Percentiles rank a stretch among this genome's conserved stretches.
phyloP scores from a whole-genome alignment of 23 tunicate genomes.

The Ciona savignyi region DNA sequence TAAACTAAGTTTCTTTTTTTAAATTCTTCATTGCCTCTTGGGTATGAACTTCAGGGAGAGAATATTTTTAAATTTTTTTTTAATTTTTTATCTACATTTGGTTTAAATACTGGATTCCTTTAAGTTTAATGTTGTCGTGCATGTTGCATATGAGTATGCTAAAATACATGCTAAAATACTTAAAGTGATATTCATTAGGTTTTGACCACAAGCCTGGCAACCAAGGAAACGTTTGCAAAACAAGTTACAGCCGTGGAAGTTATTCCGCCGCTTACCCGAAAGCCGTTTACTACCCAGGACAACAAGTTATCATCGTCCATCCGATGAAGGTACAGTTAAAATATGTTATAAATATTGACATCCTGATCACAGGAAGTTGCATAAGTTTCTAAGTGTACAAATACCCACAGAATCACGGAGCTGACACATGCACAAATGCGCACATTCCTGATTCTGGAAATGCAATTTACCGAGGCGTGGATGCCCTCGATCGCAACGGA shows the following conservation, averaged over 20 bases:
- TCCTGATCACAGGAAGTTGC: too few relatives aligned
- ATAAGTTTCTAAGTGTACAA: too few relatives aligned
- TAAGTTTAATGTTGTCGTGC: not conserved
- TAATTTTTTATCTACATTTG: too few relatives aligned
- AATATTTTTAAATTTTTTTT: too few relatives aligned
- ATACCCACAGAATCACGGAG: slow-evolving; percentile 75
- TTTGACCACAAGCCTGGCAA: slow-evolving; percentile 51
- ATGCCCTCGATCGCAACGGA: slow-evolving; percentile 4
- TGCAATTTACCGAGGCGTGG: slow-evolving; percentile 31
- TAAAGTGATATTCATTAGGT: slow-evolving; percentile 22
- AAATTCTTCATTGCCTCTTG: too few relatives aligned
- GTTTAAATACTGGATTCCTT: too few relatives aligned
- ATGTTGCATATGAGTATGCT: too few relatives aligned
- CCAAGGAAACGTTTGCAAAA: slow-evolving; percentile 22
- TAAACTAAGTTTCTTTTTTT: not conserved
- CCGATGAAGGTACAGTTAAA: slow-evolving; percentile 99
- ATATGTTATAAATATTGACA: not conserved
- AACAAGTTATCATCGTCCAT: slow-evolving; percentile 92
- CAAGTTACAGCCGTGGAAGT: not conserved
- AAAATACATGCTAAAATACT: too few relatives aligned
- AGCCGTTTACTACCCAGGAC: slow-evolving; percentile 82
- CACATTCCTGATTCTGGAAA: slow-evolving; percentile 74
- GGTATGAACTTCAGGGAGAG: too few relatives aligned
- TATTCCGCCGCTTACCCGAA: slow-evolving; percentile 47
- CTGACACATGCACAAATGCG: slow-evolving; percentile 58